Evolutionary conservation across 2,797 vertebrate species (phyloP).

Genomic region (Gallirallus australis): DNA sequence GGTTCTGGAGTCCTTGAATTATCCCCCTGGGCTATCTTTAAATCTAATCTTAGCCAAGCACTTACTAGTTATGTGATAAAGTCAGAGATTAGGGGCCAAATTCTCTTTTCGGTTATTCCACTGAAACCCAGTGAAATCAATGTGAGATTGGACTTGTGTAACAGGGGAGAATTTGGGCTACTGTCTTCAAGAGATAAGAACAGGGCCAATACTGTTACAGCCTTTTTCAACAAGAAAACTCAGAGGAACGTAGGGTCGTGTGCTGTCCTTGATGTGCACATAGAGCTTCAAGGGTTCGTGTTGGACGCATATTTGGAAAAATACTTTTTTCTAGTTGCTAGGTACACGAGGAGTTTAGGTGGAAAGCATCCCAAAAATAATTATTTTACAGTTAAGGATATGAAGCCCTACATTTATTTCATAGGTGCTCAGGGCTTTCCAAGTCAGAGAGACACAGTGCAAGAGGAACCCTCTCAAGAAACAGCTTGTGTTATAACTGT

Average conservation of each 20-base stretch:
- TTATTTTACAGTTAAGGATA: background rate
- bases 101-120: conserved; percentile 46
- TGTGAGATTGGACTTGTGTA: conserved; percentile 58
- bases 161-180: conserved; percentile 31
- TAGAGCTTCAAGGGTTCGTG: background rate
- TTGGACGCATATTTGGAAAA: background rate
- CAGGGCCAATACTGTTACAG: conserved; percentile 27
- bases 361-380: background rate
- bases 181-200: conserved; percentile 61
- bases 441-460: background rate
- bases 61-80: conserved; percentile 38
- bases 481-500: background rate
- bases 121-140: conserved; percentile 62
- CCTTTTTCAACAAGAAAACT: background rate
- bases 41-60: conserved; percentile 63
- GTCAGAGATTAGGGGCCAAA: conserved; percentile 59
- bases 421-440: background rate
- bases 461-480: background rate
- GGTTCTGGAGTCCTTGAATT: conserved; percentile 52
- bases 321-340: background rate
- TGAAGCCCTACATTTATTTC: background rate
- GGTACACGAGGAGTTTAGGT: background rate
- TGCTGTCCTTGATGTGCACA: conserved; percentile 18
- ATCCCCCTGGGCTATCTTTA: conserved; percentile 40
- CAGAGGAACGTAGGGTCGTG: background rate